Base-by-base conservation (phyloP, 1,140 invertebrate genomes). In the Zaprionus tsacasi region DNA sequence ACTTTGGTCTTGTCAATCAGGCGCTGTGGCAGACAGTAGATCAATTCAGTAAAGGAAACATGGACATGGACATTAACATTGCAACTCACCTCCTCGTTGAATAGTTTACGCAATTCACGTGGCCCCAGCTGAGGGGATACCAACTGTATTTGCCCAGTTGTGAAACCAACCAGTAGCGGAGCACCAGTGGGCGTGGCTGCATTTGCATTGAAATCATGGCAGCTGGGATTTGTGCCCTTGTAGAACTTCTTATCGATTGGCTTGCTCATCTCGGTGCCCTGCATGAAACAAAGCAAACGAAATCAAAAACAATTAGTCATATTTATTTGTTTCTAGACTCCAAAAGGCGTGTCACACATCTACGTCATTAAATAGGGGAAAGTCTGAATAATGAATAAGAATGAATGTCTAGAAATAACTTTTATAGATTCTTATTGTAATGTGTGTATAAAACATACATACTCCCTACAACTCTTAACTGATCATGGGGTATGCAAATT, bases 201-300 rank as follows among this genome's bases (percentile, higher is more conserved):
- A 66, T 96, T 94, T 70, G 95, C 94, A 94, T 99, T 99, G 93
- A 99, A 99, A 94, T 99, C 98, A 94, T 99, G 99, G 93, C 98
- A 99, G 27, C 99, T 99, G 58, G 99, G 99, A 94, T 98, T 99
- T 76, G 98, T 99, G 87, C 98, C 98, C 94, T 99, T 99, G 93
- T 99, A 99, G 82, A 99, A 95, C 93, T 99, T 97, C 93, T 99
- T 99, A 93, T 99, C 99, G 73, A 99, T 95, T 50, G 98, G 98
- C 93, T 99, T 99, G 73, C 96, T 98, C 91, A 99, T 94, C 94
- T 99, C 98, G 81, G 97, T 96, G 90, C 97, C 97, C 96, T 98
- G 93, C 4, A 58, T 73, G 5, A 48, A 30, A 69, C 27, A 57
- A 67, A 17, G 11, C 43, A 59, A 12, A 52, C 11, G 13, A 61